These are phyloP conservation scores for Ceyx melanurus DNA, from an alignment of 2,113 vertebrate genomes.

Conservation along the genomic window DNA sequence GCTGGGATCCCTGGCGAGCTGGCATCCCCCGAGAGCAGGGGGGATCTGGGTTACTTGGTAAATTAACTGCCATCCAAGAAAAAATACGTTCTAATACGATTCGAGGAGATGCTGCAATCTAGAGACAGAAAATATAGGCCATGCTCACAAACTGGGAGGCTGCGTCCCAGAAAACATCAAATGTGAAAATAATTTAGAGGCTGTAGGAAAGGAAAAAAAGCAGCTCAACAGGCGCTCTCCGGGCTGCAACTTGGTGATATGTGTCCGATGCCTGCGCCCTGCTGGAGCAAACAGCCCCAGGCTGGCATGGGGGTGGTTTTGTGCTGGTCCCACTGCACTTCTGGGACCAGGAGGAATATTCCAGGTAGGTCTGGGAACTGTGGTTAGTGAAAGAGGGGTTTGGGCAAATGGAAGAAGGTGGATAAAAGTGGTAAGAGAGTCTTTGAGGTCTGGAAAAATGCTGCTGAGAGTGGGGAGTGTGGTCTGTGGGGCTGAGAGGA, in stretches of 20 bases:
- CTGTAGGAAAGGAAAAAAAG: background rate
- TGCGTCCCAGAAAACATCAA: background rate
- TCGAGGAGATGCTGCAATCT: background rate
- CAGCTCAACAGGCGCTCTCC: background rate
- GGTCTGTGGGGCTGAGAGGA: background rate
- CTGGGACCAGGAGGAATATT: background rate
- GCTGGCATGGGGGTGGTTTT: accelerated
- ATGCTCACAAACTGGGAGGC: background rate
- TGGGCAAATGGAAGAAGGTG: background rate
- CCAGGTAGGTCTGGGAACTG: background rate
- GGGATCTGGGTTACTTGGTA: background rate
- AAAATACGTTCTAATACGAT: background rate
- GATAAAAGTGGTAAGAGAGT: background rate
- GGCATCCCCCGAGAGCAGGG: accelerated
- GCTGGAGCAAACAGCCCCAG: background rate
- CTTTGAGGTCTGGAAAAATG: background rate
- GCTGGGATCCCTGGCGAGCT: accelerated
- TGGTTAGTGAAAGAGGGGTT: background rate
- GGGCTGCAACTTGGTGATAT: accelerated
- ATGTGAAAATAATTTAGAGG: background rate
- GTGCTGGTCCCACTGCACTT: accelerated
- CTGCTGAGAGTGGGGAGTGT: background rate
- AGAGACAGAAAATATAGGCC: conserved; percentile 11
- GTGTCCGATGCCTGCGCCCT: accelerated
- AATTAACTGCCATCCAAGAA: background rate